Evolutionary conservation across 2,797 vertebrate genomes (phyloP).

Genomic region (Monodelphis domestica): DNA sequence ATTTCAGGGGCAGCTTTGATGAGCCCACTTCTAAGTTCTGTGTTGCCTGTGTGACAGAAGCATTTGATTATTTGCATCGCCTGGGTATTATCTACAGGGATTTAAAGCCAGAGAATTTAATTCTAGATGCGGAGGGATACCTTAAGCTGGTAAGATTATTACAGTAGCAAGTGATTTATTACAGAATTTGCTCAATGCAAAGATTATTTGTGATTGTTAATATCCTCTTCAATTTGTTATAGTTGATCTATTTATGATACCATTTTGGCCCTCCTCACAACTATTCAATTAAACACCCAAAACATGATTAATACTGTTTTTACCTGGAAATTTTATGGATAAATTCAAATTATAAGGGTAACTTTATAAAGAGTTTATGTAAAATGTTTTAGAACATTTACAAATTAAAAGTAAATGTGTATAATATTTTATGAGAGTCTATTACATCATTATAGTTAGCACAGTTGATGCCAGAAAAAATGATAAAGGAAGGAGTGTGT

Average conservation of each 20-base stretch:
- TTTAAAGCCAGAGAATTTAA: constrained; percentile 96
- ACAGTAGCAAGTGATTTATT: not conserved
- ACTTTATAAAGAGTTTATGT: not conserved
- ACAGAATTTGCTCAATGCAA: constrained; percentile 14
- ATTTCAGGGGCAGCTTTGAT: constrained; percentile 92
- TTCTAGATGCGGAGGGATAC: constrained; percentile 94
- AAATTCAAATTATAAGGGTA: not conserved
- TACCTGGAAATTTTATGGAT: not conserved
- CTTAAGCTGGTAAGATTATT: constrained; percentile 91
- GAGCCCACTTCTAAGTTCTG: constrained; percentile 94
- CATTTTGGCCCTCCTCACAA: not conserved
- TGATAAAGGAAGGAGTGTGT: not conserved
- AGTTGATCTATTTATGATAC: not conserved
- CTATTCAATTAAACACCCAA: not conserved
- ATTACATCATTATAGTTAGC: not conserved
- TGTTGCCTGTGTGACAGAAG: constrained; percentile 94
- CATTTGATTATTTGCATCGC: constrained; percentile 94
- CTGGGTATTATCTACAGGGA: constrained; percentile 94
- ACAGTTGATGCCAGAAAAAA: not conserved
- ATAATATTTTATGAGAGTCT: not conserved
- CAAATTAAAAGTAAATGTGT: not conserved
- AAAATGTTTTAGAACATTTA: not conserved
- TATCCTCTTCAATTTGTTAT: constrained; percentile 10
- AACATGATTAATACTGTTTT: not conserved
- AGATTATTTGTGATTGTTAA: not conserved